Conservation (phyloP, 1,140 invertebrate species). For the Stenopsyche tienmushanensis region DNA sequence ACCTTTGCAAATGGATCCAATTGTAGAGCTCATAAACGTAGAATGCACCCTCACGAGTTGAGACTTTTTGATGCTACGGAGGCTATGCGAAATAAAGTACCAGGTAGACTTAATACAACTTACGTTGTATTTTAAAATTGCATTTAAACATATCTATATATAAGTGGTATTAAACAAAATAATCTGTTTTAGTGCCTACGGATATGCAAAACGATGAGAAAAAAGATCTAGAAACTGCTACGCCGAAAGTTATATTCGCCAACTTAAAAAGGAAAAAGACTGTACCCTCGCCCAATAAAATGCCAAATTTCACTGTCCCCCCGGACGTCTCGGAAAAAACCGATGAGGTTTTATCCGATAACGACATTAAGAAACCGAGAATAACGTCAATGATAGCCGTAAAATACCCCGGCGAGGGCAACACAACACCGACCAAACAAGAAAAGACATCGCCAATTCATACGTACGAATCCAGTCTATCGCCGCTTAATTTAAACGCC, state of each 20-base stretch:
- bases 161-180: too few species aligned
- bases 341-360: not conserved
- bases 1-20: constrained; percentile 41
- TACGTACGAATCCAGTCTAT: constrained; percentile 39
- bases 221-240: constrained; percentile 7
- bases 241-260: constrained; percentile 37
- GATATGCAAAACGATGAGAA: constrained; percentile 22
- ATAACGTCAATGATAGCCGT: not conserved
- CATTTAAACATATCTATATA: too few species aligned
- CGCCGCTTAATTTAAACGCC: constrained; percentile 36
- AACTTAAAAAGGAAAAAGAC: constrained; percentile 34
- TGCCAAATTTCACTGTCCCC: constrained; percentile 30
- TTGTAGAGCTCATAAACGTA: constrained; percentile 41
- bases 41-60: constrained; percentile 43
- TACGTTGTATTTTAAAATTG: too few species aligned
- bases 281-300: constrained; percentile 9
- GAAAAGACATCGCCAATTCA: constrained; percentile 35
- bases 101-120: too few species aligned
- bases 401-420: not conserved
- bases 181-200: not conserved
- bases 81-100: constrained; percentile 39
- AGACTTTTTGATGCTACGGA: constrained; percentile 34
- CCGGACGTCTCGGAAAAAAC: constrained; percentile 33
- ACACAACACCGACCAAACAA: constrained; percentile 22
- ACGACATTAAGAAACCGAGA: constrained; percentile 8